Evolutionary conservation across 2,113 vertebrate genomes (phyloP), one percentile per base, ranked within the genome.

Genomic region (Dissostichus mawsoni): DNA sequence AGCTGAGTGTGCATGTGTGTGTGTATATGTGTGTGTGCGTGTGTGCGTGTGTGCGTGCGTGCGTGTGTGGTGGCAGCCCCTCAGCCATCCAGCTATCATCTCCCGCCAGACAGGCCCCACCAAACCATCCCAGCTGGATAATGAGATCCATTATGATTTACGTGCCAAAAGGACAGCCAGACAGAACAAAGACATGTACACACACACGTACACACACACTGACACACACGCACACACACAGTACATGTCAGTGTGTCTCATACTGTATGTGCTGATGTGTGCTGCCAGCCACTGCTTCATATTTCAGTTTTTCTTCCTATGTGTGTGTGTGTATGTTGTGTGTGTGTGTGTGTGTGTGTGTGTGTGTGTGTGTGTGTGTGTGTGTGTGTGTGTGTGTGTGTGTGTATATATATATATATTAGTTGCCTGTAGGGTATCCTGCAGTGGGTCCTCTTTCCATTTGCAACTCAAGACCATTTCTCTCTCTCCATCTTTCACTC

Each of bases 61-160:
- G 76, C 74, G 51, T 76, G 74, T 63, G 65, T 18, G 69, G 56
- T 80, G 67, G 88, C 75, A 83, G 84, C 86, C 83, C 84, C 76
- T 82, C 84, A 92, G 84, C 88, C 84, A 89, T 90, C 84, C 85
- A 90, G 87, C 91, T 92, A 93, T 94, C 92, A 93, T 91, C 91
- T 91, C 87, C 87, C 82, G 69, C 89, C 93, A 94, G 93, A 93
- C 90, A 91, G 90, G 88, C 92, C 88, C 89, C 87, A 91, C 88
- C 92, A 90, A 92, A 81, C 80, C 90, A 77, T 90, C 90, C 91
- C 90, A 90, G 92, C 89, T 89, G 91, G 92, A 93, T 92, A 93
- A 93, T 92, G 89, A 93, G 91, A 94, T 93, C 92, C 90, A 92
- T 93, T 91, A 93, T 93, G 90, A 91, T 91, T 92, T 91, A 91